phyloP scores from a whole-genome alignment of 1,140 invertebrate species.

The Sitobion miscanthi region DNA sequence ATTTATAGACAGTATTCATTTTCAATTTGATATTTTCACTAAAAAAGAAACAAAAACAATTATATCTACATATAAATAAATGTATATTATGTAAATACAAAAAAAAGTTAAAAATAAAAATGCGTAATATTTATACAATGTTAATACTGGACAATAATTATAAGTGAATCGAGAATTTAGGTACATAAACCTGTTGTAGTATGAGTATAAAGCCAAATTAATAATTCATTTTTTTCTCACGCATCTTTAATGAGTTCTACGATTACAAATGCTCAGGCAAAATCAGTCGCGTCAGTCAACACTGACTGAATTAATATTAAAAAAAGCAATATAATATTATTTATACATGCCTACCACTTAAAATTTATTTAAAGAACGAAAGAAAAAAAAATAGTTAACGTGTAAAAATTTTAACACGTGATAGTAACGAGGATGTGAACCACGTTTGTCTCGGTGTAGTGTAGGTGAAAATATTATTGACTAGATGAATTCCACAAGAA shows the following conservation, averaged over 20 bases:
- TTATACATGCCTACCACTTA: not conserved
- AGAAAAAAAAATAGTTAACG: constrained; percentile 29
- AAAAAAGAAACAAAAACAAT: not conserved
- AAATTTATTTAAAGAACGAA: not conserved
- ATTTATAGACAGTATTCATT: not conserved
- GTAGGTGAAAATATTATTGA: constrained; percentile 32
- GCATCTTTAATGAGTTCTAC: not conserved
- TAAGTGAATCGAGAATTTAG: constrained; percentile 7
- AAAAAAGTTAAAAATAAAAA: constrained; percentile 5
- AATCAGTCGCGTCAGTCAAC: constrained; percentile 33
- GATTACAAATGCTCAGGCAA: constrained; percentile 21
- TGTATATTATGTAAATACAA: constrained; percentile 8
- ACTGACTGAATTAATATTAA: not conserved
- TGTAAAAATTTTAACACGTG: constrained; percentile 11
- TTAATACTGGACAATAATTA: constrained; percentile 20
- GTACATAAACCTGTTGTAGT: not conserved
- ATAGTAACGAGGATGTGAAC: not conserved
- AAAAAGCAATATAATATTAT: not conserved
- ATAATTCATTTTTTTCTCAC: not conserved
- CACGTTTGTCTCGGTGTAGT: not conserved
- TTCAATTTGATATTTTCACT: not conserved
- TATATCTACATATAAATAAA: constrained; percentile 9
- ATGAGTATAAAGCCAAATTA: not conserved
- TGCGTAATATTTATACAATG: constrained; percentile 20
- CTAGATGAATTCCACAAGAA: constrained; percentile 23